Percentiles rank a stretch among this genome's conserved stretches.
Conservation (phyloP, 2,888 invertebrate genomes). For the Eristalis tenax region DNA sequence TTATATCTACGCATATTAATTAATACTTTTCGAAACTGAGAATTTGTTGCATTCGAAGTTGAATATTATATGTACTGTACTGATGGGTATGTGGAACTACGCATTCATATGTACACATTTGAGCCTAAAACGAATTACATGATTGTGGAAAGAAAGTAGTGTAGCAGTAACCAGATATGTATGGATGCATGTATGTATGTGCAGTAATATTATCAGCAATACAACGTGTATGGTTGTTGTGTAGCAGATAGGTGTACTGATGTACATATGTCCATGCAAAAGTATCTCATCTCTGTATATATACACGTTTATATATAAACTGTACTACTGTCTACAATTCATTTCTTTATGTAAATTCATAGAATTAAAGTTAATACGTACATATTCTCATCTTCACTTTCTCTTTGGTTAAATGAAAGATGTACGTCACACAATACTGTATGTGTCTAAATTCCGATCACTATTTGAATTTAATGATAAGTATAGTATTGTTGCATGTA, state of each 20-base stretch:
- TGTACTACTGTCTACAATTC: background rate
- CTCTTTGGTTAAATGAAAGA: constrained; percentile 49
- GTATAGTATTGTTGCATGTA: too few species aligned
- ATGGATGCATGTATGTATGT: too few species aligned
- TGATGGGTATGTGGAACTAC: background rate
- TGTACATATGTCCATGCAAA: background rate
- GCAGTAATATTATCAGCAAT: too few species aligned
- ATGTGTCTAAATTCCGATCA: background rate
- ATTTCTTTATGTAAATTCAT: background rate
- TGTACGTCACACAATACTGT: background rate
- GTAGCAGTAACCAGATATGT: too few species aligned
- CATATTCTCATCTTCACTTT: constrained; percentile 55
- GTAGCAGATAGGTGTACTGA: too few species aligned
- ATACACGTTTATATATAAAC: too few species aligned
- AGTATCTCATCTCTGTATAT: background rate
- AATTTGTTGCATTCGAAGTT: background rate
- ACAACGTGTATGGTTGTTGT: too few species aligned
- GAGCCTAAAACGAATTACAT: too few species aligned
- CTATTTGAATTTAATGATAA: background rate
- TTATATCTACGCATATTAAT: background rate
- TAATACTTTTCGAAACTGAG: background rate
- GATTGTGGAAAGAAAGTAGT: too few species aligned
- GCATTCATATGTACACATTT: background rate
- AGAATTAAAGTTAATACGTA: constrained; percentile 22
- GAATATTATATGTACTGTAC: background rate